Percentiles rank a stretch among this genome's conserved stretches.
Conservation (phyloP, 2,113 vertebrate species). For the Panthera tigris region DNA sequence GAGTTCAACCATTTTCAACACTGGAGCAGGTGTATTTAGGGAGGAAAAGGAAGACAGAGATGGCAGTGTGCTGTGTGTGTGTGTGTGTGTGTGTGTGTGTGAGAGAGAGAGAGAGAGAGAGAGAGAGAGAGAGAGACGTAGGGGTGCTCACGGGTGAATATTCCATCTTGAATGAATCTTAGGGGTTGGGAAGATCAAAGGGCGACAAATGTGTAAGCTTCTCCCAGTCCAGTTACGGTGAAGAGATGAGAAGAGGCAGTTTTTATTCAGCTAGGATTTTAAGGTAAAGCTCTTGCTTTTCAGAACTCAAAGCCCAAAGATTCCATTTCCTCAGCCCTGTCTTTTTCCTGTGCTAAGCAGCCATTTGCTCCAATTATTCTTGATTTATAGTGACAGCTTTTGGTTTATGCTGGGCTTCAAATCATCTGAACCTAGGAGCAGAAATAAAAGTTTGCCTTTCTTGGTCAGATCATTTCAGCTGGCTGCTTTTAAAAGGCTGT, state of each 20-base stretch:
- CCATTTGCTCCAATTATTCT: slow-evolving; percentile 18
- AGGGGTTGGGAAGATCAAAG: background rate
- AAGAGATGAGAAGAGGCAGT: background rate
- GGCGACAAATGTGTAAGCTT: background rate
- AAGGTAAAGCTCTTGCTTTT: background rate
- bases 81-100: background rate
- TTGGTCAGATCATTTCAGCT: background rate
- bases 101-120: background rate
- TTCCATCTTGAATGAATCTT: background rate
- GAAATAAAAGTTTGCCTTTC: background rate
- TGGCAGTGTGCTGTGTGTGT: background rate
- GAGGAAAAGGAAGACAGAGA: background rate
- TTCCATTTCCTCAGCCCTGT: background rate
- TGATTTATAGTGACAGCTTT: slow-evolving; percentile 30
- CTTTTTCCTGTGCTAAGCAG: background rate
- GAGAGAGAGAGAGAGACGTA: too few relatives aligned
- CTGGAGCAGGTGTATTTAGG: background rate
- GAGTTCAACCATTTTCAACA: background rate
- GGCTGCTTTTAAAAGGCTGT: background rate
- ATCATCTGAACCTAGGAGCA: background rate
- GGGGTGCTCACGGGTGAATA: background rate
- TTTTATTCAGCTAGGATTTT: background rate
- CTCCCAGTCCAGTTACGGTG: too few relatives aligned
- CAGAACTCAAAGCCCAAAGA: background rate
- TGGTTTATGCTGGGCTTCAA: background rate